Evolutionary conservation across 1,140 invertebrate genomes (phyloP).

Genomic region (Grapholita molesta): DNA sequence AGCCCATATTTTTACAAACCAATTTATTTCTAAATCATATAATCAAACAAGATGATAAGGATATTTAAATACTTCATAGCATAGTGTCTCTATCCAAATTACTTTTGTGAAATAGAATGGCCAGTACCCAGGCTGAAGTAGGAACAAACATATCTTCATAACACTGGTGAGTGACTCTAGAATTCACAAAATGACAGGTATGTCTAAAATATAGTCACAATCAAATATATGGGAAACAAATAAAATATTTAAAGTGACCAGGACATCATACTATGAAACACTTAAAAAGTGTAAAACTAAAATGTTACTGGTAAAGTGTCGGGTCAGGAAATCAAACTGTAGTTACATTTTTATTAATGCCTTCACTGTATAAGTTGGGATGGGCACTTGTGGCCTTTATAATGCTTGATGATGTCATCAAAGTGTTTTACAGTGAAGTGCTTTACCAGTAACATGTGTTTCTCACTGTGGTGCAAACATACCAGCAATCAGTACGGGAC

Average conservation of each 20-base stretch:
- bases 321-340: too few relatives aligned
- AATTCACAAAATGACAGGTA: slow-evolving; percentile 19
- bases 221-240: slow-evolving; percentile 65
- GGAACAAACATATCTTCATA: slow-evolving; percentile 43
- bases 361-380: too few relatives aligned
- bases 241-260: slow-evolving; percentile 44
- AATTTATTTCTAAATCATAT: slow-evolving; percentile 30
- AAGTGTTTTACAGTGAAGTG: slow-evolving; percentile 10
- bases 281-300: slow-evolving; percentile 1
- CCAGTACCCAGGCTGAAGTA: slow-evolving; percentile 31
- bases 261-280: slow-evolving; percentile 28
- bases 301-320: neutral
- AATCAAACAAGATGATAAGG: neutral
- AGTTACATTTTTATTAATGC: too few relatives aligned
- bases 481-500: slow-evolving; percentile 57
- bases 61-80: slow-evolving; percentile 22
- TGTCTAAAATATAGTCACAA: slow-evolving; percentile 11
- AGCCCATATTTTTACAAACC: slow-evolving; percentile 24
- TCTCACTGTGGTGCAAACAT: slow-evolving; percentile 42
- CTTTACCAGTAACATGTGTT: slow-evolving; percentile 25
- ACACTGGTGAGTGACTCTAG: neutral
- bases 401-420: too few relatives aligned
- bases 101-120: slow-evolving; percentile 17
- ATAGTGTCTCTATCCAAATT: slow-evolving; percentile 23
- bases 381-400: too few relatives aligned